Evolutionary conservation across 2,113 vertebrate genomes (phyloP).

Genomic region (Rhegmatorhina hoffmannsi): DNA sequence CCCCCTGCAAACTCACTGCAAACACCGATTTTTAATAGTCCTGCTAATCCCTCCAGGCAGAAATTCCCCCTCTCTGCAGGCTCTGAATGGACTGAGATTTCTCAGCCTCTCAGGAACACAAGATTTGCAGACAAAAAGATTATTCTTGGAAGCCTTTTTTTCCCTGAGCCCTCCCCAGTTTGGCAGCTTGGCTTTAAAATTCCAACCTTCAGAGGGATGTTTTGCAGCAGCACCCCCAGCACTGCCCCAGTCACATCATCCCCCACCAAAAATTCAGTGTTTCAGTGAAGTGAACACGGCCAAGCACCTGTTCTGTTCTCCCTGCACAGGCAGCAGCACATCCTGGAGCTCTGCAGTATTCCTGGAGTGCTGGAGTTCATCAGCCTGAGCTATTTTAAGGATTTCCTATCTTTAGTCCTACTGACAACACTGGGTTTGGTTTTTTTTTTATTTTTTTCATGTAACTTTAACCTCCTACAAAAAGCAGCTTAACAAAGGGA

Average conservation of each 20-base stretch:
- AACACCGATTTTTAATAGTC: neutral
- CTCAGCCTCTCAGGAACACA: neutral
- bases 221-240: neutral
- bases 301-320: neutral
- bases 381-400: constrained; percentile 1
- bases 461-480: constrained; percentile 12
- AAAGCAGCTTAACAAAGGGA: neutral
- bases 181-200: rapidly evolving
- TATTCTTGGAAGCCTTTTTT: neutral
- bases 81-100: rapidly evolving
- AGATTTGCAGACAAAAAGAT: neutral
- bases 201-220: neutral
- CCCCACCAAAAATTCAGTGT: rapidly evolving
- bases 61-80: neutral
- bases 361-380: neutral
- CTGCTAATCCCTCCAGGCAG: neutral
- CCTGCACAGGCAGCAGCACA: neutral
- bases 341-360: neutral
- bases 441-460: neutral
- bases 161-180: neutral
- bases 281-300: neutral
- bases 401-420: constrained; percentile 1
- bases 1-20: neutral
- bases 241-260: neutral
- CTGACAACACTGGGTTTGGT: neutral